These are phyloP conservation scores for Chelmon rostratus DNA, from an alignment of 2,797 vertebrate species.

Conservation along the genomic window DNA sequence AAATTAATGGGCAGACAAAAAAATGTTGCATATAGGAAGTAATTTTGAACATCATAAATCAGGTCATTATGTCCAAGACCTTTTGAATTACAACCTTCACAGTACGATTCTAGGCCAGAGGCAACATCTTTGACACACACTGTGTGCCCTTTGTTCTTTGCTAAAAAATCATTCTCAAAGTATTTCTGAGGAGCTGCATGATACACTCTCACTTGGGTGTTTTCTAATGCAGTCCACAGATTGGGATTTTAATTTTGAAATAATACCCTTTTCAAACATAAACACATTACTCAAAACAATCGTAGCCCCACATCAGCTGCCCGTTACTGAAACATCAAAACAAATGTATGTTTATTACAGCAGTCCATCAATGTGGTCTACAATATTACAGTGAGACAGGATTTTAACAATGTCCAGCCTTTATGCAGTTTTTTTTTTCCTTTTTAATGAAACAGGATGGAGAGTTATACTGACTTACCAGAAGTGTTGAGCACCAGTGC, in stretches of 20 bases:
- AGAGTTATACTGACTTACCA: conserved; percentile 22
- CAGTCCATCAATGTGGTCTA: not conserved
- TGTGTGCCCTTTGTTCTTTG: not conserved
- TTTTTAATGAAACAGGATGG: conserved; percentile 18
- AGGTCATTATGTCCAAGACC: not conserved
- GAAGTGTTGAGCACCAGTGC: conserved; percentile 29
- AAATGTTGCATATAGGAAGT: not conserved
- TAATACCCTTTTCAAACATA: not conserved
- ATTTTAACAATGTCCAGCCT: conserved; percentile 4
- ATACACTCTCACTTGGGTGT: not conserved
- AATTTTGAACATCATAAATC: not conserved
- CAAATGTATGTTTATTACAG: conserved; percentile 7
- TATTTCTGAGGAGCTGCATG: not conserved
- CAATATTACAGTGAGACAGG: not conserved
- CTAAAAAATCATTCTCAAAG: not conserved
- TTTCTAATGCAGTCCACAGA: conserved; percentile 3
- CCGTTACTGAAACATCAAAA: conserved; percentile 12
- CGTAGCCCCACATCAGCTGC: not conserved
- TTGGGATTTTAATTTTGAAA: conserved; percentile 26
- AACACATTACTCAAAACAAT: conserved; percentile 12
- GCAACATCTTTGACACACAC: not conserved
- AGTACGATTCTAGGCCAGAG: not conserved
- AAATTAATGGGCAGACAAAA: not conserved
- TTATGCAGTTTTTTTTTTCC: not conserved
- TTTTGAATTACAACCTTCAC: not conserved